Percentiles rank a stretch among this genome's conserved stretches.
Evolutionary conservation across 2,113 vertebrate species (phyloP).

Genomic region (Pycnonotus jocosus): DNA sequence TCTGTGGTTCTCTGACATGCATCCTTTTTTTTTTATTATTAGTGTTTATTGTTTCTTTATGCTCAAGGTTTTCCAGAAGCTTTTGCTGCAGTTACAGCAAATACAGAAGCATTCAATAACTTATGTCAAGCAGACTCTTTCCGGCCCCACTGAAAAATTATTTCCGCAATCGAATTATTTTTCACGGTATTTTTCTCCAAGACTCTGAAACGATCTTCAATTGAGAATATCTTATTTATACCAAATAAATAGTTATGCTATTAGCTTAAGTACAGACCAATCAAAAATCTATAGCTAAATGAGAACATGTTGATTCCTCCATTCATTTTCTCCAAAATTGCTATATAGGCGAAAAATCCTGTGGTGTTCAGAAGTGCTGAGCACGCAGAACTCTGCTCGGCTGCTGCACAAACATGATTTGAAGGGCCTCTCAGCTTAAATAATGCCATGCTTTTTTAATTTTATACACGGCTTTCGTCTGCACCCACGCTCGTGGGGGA

Average conservation of each 20-base stretch:
- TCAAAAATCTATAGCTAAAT: conserved; percentile 29
- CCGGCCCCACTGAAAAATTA: background rate
- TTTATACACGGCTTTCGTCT: background rate
- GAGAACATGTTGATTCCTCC: conserved; percentile 45
- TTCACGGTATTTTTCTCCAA: conserved; percentile 5
- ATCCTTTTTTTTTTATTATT: background rate
- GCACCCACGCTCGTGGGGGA: background rate
- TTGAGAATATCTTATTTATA: conserved; percentile 34
- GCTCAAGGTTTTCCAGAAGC: background rate
- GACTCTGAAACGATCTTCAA: background rate
- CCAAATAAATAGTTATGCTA: conserved; percentile 50
- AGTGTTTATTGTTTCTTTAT: background rate
- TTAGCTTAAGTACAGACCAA: conserved; percentile 53
- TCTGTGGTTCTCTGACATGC: background rate
- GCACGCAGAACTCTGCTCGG: background rate
- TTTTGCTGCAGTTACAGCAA: background rate
- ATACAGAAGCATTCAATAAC: background rate
- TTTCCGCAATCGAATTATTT: conserved; percentile 17
- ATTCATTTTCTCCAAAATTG: conserved; percentile 39
- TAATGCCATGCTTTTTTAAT: conserved; percentile 13
- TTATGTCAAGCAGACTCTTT: background rate
- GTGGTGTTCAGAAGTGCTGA: conserved; percentile 29
- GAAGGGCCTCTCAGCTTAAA: conserved; percentile 49
- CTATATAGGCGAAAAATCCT: conserved; percentile 17
- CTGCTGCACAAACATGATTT: conserved; percentile 36